A percentile compares a stretch with the other conserved stretches of the same genome.
Conservation (phyloP, 2,797 vertebrate genomes). For the Rhynchotus rufescens region DNA sequence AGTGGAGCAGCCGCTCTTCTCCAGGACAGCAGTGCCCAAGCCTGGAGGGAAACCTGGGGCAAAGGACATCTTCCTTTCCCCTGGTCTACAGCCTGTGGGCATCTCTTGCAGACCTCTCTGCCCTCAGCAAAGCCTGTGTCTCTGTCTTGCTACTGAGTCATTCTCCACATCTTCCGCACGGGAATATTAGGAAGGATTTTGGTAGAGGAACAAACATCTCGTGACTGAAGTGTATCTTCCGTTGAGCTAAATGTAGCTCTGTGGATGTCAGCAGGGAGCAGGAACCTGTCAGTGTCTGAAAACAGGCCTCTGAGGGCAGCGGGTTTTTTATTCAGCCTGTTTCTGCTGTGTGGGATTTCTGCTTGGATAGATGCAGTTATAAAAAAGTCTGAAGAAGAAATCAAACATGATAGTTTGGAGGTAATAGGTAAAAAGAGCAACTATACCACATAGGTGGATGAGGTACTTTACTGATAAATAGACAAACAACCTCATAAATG, state of each 20-base stretch:
- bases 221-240: background rate
- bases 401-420: accelerated
- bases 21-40: background rate
- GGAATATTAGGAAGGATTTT: background rate
- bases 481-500: background rate
- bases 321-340: slow-evolving; percentile 9
- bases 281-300: background rate
- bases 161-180: background rate
- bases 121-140: background rate
- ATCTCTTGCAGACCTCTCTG: background rate
- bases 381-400: background rate
- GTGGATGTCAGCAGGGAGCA: background rate
- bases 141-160: background rate
- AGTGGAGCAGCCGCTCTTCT: accelerated
- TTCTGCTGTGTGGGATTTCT: background rate
- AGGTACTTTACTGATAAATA: background rate
- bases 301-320: background rate
- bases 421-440: background rate
- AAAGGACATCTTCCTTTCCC: background rate
- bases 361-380: background rate
- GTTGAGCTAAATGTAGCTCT: background rate
- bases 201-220: background rate
- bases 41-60: background rate
- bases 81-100: accelerated
- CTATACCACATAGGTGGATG: background rate